Percentiles rank a stretch among this genome's conserved stretches.
Evolutionary conservation across 2,888 invertebrate species (phyloP).

Genomic region (Dicyrtomina minuta): DNA sequence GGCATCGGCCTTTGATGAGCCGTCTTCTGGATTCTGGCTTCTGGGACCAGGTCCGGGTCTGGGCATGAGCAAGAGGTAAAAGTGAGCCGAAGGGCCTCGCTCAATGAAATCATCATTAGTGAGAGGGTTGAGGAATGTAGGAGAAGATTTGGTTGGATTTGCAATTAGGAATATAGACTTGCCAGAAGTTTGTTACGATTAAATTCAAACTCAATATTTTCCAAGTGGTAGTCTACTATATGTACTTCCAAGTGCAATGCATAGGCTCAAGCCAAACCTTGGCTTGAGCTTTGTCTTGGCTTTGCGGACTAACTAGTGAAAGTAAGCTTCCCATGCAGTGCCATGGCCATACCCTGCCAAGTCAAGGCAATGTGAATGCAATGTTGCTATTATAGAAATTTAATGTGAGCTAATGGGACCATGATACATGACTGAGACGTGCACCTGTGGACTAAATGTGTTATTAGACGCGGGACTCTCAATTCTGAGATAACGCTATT

Average conservation of each 20-base stretch:
- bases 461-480: slow-evolving; percentile 22
- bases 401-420: slow-evolving; percentile 26
- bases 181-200: not conserved
- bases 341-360: not conserved
- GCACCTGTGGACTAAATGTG: slow-evolving; percentile 26
- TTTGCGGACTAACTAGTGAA: not conserved
- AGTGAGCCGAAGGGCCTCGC: too few relatives aligned
- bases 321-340: not conserved
- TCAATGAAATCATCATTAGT: slow-evolving; percentile 18
- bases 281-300: not conserved
- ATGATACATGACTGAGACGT: slow-evolving; percentile 23
- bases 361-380: not conserved
- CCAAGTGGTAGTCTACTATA: too few relatives aligned
- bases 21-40: too few relatives aligned
- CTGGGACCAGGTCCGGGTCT: too few relatives aligned
- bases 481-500: slow-evolving; percentile 24
- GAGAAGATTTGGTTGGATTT: not conserved
- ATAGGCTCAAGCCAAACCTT: not conserved
- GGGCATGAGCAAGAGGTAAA: too few relatives aligned
- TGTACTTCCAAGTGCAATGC: too few relatives aligned
- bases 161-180: slow-evolving; percentile 9
- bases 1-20: too few relatives aligned
- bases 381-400: too few relatives aligned
- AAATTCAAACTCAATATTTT: too few relatives aligned
- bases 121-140: slow-evolving; percentile 1